phyloP scores from a whole-genome alignment of 2,113 vertebrate genomes.

The Eubucco bourcierii region DNA sequence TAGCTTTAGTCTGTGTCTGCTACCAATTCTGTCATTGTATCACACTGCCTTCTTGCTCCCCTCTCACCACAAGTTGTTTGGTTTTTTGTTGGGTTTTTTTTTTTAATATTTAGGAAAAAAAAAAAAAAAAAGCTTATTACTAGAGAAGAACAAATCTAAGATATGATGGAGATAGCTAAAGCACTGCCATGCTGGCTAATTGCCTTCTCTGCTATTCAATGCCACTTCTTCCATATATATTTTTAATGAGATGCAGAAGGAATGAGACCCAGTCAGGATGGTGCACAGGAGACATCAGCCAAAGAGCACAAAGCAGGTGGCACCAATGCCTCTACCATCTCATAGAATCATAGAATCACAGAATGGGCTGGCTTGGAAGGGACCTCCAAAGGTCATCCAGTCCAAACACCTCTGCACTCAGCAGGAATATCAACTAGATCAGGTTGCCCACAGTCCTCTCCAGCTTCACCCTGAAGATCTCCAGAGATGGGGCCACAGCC shows the following conservation, averaged over 20 bases:
- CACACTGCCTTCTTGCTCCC: not conserved
- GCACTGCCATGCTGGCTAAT: not conserved
- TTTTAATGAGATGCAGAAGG: not conserved
- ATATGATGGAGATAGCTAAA: not conserved
- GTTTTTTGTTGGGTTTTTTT: too few species aligned
- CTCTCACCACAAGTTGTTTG: not conserved
- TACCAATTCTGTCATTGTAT: not conserved
- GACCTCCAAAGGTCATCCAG: too few species aligned
- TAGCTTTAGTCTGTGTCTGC: not conserved
- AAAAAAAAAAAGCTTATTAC: not conserved
- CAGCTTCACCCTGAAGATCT: too few species aligned
- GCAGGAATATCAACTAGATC: too few species aligned
- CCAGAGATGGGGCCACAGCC: too few species aligned
- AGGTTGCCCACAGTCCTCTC: too few species aligned
- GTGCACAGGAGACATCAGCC: rapidly evolving
- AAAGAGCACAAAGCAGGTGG: rapidly evolving
- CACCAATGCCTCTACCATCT: rapidly evolving
- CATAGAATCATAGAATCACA: too few species aligned
- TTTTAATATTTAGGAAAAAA: not conserved
- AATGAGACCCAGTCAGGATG: not conserved
- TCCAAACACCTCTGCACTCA: too few species aligned
- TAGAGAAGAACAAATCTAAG: not conserved
- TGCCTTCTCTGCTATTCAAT: not conserved
- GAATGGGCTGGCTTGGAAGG: too few species aligned
- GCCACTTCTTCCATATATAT: not conserved